phyloP scores from a whole-genome alignment of 1,140 invertebrate species.

The Chrysomallon squamiferum region DNA sequence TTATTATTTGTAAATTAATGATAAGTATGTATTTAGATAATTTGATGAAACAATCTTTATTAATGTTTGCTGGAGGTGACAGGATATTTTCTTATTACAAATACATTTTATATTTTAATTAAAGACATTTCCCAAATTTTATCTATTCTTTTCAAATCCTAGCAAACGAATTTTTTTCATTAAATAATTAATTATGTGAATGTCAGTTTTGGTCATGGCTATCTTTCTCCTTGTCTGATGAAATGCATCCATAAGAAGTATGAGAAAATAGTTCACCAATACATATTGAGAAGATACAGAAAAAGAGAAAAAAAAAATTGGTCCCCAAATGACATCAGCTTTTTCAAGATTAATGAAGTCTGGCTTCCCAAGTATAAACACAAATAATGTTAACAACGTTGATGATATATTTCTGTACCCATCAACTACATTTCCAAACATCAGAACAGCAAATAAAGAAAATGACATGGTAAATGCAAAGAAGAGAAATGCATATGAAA shows the following conservation, averaged over 20 bases:
- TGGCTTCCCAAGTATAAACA: slow-evolving; percentile 28
- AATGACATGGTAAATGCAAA: slow-evolving; percentile 23
- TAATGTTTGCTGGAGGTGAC: no score
- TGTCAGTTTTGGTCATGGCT: no score
- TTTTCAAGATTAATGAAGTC: slow-evolving; percentile 21
- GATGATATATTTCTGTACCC: slow-evolving; percentile 18
- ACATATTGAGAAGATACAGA: slow-evolving; percentile 23
- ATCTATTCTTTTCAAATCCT: no score
- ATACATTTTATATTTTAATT: no score
- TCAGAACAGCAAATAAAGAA: slow-evolving; percentile 18
- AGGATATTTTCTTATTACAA: no score
- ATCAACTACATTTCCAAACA: slow-evolving; percentile 22
- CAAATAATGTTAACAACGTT: slow-evolving; percentile 25
- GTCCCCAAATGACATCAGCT: slow-evolving; percentile 24
- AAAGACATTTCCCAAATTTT: no score
- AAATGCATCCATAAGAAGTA: slow-evolving; percentile 21
- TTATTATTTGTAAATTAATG: no score
- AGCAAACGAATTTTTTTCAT: no score
- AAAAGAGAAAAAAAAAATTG: slow-evolving; percentile 32
- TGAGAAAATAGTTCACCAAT: slow-evolving; percentile 29
- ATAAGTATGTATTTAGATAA: no score
- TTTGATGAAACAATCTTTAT: no score
- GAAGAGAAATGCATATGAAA: slow-evolving; percentile 18
- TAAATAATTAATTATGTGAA: no score
- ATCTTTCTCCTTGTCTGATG: no score